phyloP scores from a whole-genome alignment of 2,888 invertebrate genomes.

The Sabatieria punctata region DNA sequence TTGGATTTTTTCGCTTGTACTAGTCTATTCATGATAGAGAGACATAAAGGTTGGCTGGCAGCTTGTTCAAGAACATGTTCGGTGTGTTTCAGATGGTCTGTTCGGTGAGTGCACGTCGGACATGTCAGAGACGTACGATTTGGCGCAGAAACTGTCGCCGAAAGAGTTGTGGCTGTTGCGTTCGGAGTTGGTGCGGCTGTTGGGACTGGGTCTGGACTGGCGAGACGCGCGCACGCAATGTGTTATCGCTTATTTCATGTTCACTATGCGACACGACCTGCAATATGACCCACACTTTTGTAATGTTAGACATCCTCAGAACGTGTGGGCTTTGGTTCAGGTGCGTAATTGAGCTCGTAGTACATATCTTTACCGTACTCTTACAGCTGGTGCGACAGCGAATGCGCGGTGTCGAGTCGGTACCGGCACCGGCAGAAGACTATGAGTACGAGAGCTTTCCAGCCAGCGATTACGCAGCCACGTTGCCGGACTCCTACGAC shows the following conservation, averaged over 20 bases:
- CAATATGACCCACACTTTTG: background rate
- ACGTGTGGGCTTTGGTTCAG: conserved; percentile 24
- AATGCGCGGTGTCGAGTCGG: too few species aligned
- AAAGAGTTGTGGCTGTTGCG: conserved; percentile 5
- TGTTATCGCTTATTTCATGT: background rate
- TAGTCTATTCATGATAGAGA: too few species aligned
- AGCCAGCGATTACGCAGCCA: too few species aligned
- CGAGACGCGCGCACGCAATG: background rate
- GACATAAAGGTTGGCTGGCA: too few species aligned
- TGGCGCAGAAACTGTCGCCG: conserved; percentile 5
- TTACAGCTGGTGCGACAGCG: background rate
- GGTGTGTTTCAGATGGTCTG: background rate
- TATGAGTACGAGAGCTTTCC: too few species aligned
- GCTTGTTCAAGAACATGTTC: too few species aligned
- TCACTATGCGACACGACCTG: background rate
- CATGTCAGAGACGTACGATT: background rate
- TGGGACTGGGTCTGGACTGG: background rate
- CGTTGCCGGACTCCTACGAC: too few species aligned
- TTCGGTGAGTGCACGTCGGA: background rate
- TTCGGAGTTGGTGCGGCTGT: conserved; percentile 1
- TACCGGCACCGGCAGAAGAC: too few species aligned
- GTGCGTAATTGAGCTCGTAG: conserved; percentile 11
- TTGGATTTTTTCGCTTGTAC: too few species aligned
- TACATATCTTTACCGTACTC: conserved; percentile 1
- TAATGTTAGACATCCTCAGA: conserved; percentile 17